Conservation (phyloP, 2,888 invertebrate species). For the Caenorhabditis drosophilae region DNA sequence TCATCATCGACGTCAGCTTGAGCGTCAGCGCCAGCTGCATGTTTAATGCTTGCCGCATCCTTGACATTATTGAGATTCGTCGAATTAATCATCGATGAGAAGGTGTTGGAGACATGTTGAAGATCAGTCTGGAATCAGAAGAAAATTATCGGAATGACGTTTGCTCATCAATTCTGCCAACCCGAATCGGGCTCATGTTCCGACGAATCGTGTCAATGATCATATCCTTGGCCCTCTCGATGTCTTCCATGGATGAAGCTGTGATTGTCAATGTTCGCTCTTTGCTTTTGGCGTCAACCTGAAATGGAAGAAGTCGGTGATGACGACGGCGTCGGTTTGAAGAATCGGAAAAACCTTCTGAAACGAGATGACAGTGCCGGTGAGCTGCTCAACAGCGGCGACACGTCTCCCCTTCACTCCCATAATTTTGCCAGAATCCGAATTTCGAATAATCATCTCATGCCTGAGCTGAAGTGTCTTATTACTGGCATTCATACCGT, state of each 20-base stretch:
- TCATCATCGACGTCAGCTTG: conserved; percentile 37
- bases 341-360: conserved; percentile 75
- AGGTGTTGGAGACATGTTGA: no score
- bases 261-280: conserved; percentile 93
- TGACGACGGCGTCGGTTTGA: not conserved
- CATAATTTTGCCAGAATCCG: conserved; percentile 92
- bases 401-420: conserved; percentile 82
- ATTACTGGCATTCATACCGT: conserved; percentile 9
- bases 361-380: conserved; percentile 97
- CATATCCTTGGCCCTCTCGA: conserved; percentile 87
- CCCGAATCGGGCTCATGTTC: conserved; percentile 78
- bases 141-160: no score
- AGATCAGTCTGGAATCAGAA: no score
- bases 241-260: conserved; percentile 89
- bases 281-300: conserved; percentile 88
- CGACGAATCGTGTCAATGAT: conserved; percentile 93
- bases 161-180: conserved; percentile 3
- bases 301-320: not conserved
- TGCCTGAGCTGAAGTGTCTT: conserved; percentile 81
- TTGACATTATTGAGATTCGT: conserved; percentile 7
- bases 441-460: conserved; percentile 90
- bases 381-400: conserved; percentile 97
- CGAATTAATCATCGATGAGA: no score
- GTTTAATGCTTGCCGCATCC: conserved; percentile 4
- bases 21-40: conserved; percentile 13